Percentiles rank a stretch among this genome's conserved stretches.
These are phyloP conservation scores for Drosophila neocordata DNA, from an alignment of 1,140 invertebrate genomes.

Conservation along the genomic window DNA sequence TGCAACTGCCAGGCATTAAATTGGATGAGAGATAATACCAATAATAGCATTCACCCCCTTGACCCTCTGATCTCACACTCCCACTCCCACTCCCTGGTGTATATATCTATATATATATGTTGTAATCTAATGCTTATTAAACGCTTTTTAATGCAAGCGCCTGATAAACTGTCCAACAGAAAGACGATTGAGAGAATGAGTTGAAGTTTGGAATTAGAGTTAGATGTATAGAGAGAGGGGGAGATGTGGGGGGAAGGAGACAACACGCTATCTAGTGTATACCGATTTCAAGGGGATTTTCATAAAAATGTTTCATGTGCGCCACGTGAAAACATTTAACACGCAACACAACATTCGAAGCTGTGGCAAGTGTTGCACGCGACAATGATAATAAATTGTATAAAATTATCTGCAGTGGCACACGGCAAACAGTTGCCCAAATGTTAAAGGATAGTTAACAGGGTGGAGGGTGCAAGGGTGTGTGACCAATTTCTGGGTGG, in stretches of 20 bases:
- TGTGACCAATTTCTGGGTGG: slow-evolving; percentile 45
- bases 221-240: background rate
- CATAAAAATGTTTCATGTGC: slow-evolving; percentile 39
- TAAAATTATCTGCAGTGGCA: slow-evolving; percentile 76
- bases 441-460: background rate
- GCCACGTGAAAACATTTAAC: slow-evolving; percentile 73
- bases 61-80: background rate
- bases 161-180: slow-evolving; percentile 16
- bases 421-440: slow-evolving; percentile 48
- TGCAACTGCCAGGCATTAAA: slow-evolving; percentile 1
- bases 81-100: no score
- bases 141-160: slow-evolving; percentile 74
- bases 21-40: slow-evolving; percentile 9
- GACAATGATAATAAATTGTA: slow-evolving; percentile 79
- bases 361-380: slow-evolving; percentile 79
- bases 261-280: slow-evolving; percentile 45
- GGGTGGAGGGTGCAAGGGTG: slow-evolving; percentile 16
- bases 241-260: background rate
- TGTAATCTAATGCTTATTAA: slow-evolving; percentile 82
- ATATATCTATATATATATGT: slow-evolving; percentile 28
- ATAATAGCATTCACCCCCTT: background rate
- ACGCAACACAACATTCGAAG: slow-evolving; percentile 55
- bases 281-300: slow-evolving; percentile 36
- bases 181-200: slow-evolving; percentile 4
- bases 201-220: slow-evolving; percentile 24